Conservation (phyloP, 2,113 vertebrate species). For the Tenrec ecaudatus region DNA sequence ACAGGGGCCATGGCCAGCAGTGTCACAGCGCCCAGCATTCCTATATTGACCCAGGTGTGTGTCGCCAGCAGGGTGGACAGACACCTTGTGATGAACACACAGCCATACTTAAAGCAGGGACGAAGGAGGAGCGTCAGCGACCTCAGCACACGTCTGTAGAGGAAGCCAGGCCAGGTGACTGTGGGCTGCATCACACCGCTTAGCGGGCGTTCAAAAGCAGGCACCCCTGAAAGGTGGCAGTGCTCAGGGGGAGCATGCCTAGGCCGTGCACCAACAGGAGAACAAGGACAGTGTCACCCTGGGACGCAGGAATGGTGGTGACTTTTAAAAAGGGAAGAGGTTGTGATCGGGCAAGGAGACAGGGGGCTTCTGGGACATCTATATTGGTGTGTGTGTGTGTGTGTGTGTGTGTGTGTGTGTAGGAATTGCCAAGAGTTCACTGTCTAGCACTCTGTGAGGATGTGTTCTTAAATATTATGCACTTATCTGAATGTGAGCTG, state of each 20-base stretch:
- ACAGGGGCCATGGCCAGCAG: too few species aligned
- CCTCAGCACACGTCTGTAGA: accelerated
- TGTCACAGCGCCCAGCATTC: accelerated
- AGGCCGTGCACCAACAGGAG: too few species aligned
- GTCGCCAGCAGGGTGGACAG: neutral
- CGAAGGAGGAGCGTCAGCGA: neutral
- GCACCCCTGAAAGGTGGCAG: neutral
- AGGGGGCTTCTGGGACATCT: neutral
- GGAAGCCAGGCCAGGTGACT: neutral
- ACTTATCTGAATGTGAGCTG: neutral
- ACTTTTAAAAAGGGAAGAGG: neutral
- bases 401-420: too few species aligned
- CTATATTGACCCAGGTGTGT: accelerated
- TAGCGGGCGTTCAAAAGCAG: accelerated
- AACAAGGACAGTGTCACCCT: too few species aligned
- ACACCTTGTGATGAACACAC: accelerated
- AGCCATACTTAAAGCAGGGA: neutral
- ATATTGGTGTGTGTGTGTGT: accelerated
- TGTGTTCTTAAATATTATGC: neutral
- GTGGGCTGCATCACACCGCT: accelerated
- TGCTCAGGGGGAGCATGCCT: too few species aligned
- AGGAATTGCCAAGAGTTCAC: neutral
- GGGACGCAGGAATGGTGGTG: neutral
- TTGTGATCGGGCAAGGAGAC: neutral
- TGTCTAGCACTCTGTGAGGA: neutral